Conservation (phyloP, 2,888 invertebrate genomes). For the Apodemia hepburni region DNA sequence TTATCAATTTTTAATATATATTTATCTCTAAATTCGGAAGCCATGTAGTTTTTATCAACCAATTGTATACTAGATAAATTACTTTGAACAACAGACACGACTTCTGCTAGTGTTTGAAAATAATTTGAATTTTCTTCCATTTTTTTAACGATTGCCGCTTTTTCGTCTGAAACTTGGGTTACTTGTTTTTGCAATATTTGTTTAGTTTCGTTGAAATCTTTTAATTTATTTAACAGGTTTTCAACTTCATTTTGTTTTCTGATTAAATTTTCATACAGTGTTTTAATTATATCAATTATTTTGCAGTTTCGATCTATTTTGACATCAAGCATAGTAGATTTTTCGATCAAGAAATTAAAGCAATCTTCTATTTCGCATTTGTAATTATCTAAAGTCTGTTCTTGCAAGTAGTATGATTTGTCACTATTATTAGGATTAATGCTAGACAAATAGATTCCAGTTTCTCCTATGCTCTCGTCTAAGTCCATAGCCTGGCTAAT, state of each 20-base stretch:
- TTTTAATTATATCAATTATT: constrained; percentile 62
- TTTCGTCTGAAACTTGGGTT: constrained; percentile 36
- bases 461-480: constrained; percentile 54
- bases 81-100: constrained; percentile 41
- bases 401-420: constrained; percentile 47
- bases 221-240: constrained; percentile 58
- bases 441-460: constrained; percentile 40
- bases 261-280: constrained; percentile 50
- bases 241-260: constrained; percentile 59
- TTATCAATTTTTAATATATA: constrained; percentile 49
- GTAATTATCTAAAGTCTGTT: constrained; percentile 44
- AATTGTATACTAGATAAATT: constrained; percentile 40
- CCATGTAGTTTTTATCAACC: constrained; percentile 31
- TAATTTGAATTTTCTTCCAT: constrained; percentile 44
- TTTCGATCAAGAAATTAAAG: constrained; percentile 53
- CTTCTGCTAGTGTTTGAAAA: constrained; percentile 38
- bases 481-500: constrained; percentile 51
- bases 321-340: constrained; percentile 45
- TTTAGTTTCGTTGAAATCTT: constrained; percentile 50
- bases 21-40: constrained; percentile 46
- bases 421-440: constrained; percentile 41
- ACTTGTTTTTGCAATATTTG: constrained; percentile 42
- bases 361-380: constrained; percentile 56
- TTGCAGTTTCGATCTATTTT: constrained; percentile 42
- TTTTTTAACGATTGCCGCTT: constrained; percentile 40